These are phyloP conservation scores for Psittacula echo DNA, from an alignment of 2,797 vertebrate species.

Conservation along the genomic window DNA sequence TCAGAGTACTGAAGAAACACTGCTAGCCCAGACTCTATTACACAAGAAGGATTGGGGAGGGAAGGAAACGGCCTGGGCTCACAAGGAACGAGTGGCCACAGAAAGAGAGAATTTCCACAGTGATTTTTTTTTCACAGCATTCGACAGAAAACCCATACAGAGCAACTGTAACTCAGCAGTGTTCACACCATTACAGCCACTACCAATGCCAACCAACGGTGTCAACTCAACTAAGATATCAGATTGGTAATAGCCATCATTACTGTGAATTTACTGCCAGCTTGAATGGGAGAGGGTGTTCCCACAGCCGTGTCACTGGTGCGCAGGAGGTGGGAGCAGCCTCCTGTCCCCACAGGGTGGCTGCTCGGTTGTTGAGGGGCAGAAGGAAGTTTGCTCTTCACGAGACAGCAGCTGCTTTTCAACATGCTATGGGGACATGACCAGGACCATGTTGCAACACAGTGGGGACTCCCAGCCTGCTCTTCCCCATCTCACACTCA, in stretches of 20 bases:
- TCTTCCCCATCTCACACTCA: background rate
- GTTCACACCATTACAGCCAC: background rate
- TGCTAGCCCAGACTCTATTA: background rate
- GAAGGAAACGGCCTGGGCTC: background rate
- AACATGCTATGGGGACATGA: background rate
- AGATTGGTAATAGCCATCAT: background rate
- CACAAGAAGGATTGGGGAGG: background rate
- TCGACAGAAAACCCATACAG: background rate
- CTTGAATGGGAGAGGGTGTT: background rate
- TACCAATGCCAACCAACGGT: accelerated
- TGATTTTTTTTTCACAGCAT: background rate
- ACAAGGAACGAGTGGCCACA: background rate
- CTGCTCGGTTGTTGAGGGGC: accelerated
- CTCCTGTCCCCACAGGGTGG: background rate
- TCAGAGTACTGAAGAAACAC: background rate
- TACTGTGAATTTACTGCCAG: background rate
- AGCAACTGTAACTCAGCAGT: background rate
- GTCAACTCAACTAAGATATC: background rate
- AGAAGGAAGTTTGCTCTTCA: background rate
- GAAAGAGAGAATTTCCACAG: background rate
- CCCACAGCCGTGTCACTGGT: background rate
- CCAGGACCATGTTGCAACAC: background rate
- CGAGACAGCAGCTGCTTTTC: accelerated
- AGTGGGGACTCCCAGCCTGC: background rate
- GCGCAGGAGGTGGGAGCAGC: background rate